Percentiles rank a stretch among this genome's conserved stretches.
phyloP scores from a whole-genome alignment of 2,888 invertebrate genomes.

The Cephus runcator region DNA sequence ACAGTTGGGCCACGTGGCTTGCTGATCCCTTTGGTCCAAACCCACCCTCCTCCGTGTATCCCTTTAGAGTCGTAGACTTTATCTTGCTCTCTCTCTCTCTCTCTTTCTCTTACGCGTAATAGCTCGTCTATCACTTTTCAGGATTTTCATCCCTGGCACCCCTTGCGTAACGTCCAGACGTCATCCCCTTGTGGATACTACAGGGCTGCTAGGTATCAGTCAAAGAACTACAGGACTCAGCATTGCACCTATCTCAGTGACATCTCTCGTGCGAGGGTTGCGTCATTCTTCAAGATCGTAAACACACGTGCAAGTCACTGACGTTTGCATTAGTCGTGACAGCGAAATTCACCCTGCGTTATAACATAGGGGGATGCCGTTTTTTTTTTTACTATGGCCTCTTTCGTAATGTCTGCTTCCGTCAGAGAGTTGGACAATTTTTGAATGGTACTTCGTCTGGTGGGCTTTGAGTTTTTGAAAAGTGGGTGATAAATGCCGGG shows the following conservation, averaged over 20 bases:
- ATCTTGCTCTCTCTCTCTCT: conserved; percentile 2
- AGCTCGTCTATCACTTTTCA: not conserved
- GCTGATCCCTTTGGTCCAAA: conserved; percentile 28
- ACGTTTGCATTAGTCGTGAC: conserved; percentile 34
- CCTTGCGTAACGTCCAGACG: not conserved
- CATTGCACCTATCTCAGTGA: conserved; percentile 31
- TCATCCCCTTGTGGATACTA: not conserved
- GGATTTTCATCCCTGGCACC: not conserved
- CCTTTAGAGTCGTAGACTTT: conserved; percentile 16
- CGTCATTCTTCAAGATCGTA: conserved; percentile 37
- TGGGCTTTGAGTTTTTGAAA: not conserved
- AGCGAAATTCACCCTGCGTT: not conserved
- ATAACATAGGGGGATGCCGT: not conserved
- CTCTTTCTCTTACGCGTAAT: not conserved
- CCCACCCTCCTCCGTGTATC: not conserved
- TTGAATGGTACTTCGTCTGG: not conserved
- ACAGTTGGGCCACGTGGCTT: conserved; percentile 60
- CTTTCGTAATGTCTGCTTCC: not conserved
- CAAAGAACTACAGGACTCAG: not conserved
- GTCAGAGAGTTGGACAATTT: too few relatives aligned
- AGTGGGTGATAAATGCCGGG: conserved; percentile 46
- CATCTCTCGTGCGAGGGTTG: conserved; percentile 25
- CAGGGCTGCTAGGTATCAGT: not conserved
- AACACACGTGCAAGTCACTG: conserved; percentile 54
- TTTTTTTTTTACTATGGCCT: not conserved